Base-by-base conservation (phyloP, 2,113 vertebrate species). In the Laticauda laticaudata region DNA sequence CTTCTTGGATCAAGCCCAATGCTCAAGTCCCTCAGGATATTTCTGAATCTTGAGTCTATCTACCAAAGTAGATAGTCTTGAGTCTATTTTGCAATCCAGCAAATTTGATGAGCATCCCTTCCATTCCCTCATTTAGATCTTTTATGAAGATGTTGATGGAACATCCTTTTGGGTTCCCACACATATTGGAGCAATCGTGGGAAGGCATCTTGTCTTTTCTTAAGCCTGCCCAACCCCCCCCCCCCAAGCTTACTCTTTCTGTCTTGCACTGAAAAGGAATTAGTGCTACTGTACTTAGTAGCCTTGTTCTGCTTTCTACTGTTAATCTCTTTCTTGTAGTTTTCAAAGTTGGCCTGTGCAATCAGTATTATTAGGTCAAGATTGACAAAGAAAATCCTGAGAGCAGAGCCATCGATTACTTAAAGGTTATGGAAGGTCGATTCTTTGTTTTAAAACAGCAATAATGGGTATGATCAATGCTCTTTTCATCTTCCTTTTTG, bases 391-490 rank as follows among this genome's bases (percentile, higher is more conserved):
- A 26, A 12, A 15, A 95, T 95, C 92, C 93, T 94, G 90, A 94
- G 69, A 88, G 90, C 75, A 64, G 2, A 85, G 90, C 3, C 90
- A 96, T 96, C 92, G 97, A 96, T 96, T 94, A 93, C 90, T 89
- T 69, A 87, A 93, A 93, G 88, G 87, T 94, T 94, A 18, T 86
- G 69, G 86, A 56, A 29, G 85, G 48, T 59, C 8, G 69, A 48
- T 88, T 96, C 94, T 56, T 87, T 57, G 89, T 93, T 0, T 34
- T 92, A 95, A 96, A 92, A 92, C 95, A 95, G 92, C 59, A 34
- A 93, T 43, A 86, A 87, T 7, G 92, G 93, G 92, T 45, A 39
- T 51, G 93, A 94, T 96, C 95, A 95, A 94, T 97, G 94, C 6
- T 90, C 92, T 48, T 90, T 94, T 95, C 93, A 95, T 64, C 14